Conservation (phyloP, 2,113 vertebrate species). For the Grus americana region DNA sequence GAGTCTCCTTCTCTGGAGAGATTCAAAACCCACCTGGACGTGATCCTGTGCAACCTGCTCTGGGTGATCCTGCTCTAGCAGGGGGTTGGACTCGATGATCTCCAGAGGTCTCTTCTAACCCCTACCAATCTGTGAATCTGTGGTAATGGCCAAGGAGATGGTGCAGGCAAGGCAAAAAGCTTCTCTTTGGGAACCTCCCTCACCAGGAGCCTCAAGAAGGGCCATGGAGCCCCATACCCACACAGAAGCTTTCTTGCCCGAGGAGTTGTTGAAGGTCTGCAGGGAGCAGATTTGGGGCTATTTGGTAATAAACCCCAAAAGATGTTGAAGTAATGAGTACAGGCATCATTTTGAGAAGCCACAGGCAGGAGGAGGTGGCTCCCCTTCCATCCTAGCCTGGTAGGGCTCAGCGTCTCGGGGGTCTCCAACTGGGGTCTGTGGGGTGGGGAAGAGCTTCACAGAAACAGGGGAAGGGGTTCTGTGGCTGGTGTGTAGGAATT, state of each 20-base stretch:
- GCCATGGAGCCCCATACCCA: rapidly evolving
- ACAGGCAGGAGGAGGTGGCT: neutral
- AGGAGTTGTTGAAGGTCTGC: neutral
- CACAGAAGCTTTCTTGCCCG: rapidly evolving
- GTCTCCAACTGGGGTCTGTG: rapidly evolving
- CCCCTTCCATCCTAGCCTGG: neutral
- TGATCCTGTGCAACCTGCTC: no score
- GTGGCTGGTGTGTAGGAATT: neutral
- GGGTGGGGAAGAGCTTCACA: neutral
- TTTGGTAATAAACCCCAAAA: neutral
- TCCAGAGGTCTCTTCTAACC: no score
- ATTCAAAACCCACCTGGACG: no score
- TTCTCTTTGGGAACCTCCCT: no score
- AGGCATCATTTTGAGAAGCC: neutral
- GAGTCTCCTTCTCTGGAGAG: no score
- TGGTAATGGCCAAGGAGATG: neutral
- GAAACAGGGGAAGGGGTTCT: neutral
- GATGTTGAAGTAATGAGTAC: rapidly evolving
- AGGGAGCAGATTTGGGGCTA: neutral
- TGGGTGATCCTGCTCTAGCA: no score
- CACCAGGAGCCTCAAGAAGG: rapidly evolving
- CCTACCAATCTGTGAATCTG: no score
- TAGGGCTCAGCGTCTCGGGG: neutral
- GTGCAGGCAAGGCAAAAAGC: neutral
- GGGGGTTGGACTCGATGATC: no score